Base-by-base conservation (phyloP, 2,888 invertebrate genomes). In the Ceriagrion tenellum region DNA sequence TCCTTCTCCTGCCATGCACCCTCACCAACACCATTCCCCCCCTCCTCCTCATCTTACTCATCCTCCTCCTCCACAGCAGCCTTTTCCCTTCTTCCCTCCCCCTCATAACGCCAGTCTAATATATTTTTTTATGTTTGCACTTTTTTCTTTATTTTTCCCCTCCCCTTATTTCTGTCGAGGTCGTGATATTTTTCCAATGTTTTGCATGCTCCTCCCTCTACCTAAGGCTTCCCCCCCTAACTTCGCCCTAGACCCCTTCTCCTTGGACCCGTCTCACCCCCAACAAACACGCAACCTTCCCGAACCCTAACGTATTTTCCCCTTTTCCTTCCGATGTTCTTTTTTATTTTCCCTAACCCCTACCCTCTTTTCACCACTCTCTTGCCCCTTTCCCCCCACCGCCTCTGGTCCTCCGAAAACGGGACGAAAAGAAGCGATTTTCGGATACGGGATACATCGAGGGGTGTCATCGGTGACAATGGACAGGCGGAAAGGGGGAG, bases 101-200 rank as follows among this genome's bases (percentile, higher is more conserved):
- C 91, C 56, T 55, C 30, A 0, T 55, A n/a, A 18, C 90, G 56
- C 30, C 20, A 26, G 13, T n/a, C 55, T n/a, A 8, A 20, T 59
- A 12, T 59, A 2, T 55, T 30, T 56, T 69, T 40, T 47, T 93
- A 30, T 69, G 74, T 93, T 69, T 93, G 63, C 47, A 26, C 47
- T 74, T 69, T 69, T 93, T 63, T 47, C 69, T 23, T 69, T n/a
- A n/a, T 47, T 13, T 55, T 69, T 26, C 40, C 35, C 69, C 74
- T 59, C 69, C 81, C 81, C 81, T 81, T 35, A 35, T 81, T 81
- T 69, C 93, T 93, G 69, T 47, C 93, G 63, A 91, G 90, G 90
- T 91, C 90, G 90, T 91, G 90, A 91, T 91, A 91, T 91, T 91
- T 81, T 91, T 91, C 59, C 59, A 91, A 91, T 91, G 90, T 91